phyloP scores from a whole-genome alignment of 2,888 invertebrate genomes.

The Therioaphis trifolii region DNA sequence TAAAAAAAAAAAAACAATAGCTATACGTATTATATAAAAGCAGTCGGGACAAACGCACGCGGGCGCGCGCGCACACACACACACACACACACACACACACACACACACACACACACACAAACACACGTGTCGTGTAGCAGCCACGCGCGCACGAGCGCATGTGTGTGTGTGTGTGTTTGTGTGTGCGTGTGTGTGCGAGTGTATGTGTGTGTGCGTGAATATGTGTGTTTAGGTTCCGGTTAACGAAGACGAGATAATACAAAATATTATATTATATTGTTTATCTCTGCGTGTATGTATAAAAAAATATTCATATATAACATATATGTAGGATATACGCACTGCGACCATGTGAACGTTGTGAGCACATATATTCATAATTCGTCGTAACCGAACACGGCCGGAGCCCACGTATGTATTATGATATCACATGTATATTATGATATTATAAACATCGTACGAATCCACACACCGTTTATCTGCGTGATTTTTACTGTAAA shows the following conservation, averaged over 20 bases:
- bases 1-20: conserved; percentile 30
- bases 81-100: background rate
- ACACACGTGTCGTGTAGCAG: no score
- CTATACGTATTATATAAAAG: background rate
- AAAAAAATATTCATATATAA: no score
- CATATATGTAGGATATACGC: background rate
- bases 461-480: background rate
- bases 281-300: no score
- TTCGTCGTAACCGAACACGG: conserved; percentile 18
- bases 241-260: conserved; percentile 29
- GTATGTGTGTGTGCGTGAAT: background rate
- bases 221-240: conserved; percentile 41
- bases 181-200: no score
- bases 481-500: no score
- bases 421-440: no score
- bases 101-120: background rate
- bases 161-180: no score
- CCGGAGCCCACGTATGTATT: background rate
- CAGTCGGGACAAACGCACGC: background rate
- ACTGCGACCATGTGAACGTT: background rate
- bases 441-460: no score
- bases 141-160: no score
- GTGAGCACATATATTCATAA: background rate
- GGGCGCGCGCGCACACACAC: no score
- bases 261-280: background rate